Percentiles rank a stretch among this genome's conserved stretches.
These are phyloP conservation scores for Kryptopterus vitreolus DNA, from an alignment of 2,797 vertebrate genomes.

Conservation along the genomic window DNA sequence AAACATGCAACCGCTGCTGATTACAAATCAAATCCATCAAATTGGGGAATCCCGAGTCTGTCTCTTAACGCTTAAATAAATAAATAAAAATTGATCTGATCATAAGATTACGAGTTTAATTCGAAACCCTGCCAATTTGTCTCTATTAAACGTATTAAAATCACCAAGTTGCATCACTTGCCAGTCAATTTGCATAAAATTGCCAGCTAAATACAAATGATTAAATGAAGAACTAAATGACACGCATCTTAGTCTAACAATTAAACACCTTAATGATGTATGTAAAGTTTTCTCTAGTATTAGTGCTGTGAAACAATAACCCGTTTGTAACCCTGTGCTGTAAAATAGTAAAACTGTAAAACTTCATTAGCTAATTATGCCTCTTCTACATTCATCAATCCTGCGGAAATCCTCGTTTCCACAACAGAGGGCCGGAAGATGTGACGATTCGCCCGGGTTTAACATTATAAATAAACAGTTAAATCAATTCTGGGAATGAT, in stretches of 20 bases:
- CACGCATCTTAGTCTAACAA: background rate
- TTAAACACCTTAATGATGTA: background rate
- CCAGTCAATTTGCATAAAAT: background rate
- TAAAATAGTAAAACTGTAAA: background rate
- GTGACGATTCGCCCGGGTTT: background rate
- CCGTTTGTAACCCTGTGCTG: background rate
- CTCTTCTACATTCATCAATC: background rate
- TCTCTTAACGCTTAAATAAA: too few relatives aligned
- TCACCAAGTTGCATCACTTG: background rate
- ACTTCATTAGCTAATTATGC: background rate
- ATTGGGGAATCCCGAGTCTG: background rate
- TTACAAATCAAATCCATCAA: background rate
- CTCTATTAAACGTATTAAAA: background rate
- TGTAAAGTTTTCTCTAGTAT: background rate
- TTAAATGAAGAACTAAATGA: background rate
- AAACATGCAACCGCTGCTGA: background rate
- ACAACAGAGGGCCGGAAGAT: background rate
- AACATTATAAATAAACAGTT: background rate
- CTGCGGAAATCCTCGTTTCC: background rate
- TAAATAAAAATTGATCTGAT: too few relatives aligned
- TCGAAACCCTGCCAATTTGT: background rate
- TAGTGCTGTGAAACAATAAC: too few relatives aligned
- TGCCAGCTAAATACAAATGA: background rate
- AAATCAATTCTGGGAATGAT: background rate
- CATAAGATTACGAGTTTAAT: background rate